Percentiles rank a stretch among this genome's conserved stretches.
These are phyloP conservation scores for Diarsia rubi DNA, from an alignment of 2,888 invertebrate species.

Conservation along the genomic window DNA sequence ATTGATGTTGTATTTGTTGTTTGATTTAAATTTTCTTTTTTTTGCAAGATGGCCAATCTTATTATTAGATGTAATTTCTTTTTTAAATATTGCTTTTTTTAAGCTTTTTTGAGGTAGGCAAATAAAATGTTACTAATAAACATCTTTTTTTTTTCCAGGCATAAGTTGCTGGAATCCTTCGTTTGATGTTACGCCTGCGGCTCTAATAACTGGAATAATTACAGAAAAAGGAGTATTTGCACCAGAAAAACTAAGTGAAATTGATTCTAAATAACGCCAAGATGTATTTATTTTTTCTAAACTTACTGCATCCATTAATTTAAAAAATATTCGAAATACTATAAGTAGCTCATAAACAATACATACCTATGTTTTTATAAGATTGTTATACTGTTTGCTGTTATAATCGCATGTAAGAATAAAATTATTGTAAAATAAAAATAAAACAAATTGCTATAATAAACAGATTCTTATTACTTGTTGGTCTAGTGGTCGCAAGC, in stretches of 20 bases:
- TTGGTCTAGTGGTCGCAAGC: no score
- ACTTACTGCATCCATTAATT: constrained; percentile 54
- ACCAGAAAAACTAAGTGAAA: constrained; percentile 88
- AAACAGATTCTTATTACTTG: not conserved
- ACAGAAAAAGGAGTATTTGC: constrained; percentile 97
- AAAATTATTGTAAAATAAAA: constrained; percentile 63
- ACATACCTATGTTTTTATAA: constrained; percentile 68
- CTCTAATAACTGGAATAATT: constrained; percentile 97
- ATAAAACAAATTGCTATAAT: constrained; percentile 8
- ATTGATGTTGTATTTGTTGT: constrained; percentile 47
- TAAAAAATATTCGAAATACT: constrained; percentile 61
- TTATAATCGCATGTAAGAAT: constrained; percentile 70
- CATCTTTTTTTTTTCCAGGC: constrained; percentile 89
- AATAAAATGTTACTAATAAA: not conserved
- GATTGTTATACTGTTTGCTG: constrained; percentile 68
- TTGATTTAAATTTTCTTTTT: not conserved
- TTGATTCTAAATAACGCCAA: constrained; percentile 67
- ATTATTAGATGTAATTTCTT: no score
- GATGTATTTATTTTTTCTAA: constrained; percentile 47
- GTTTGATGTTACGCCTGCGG: constrained; percentile 99
- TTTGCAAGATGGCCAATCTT: not conserved
- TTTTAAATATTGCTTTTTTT: not conserved
- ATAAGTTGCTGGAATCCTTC: constrained; percentile 99
- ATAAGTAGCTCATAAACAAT: constrained; percentile 57
- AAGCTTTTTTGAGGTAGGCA: not conserved